Evolutionary conservation across 30 jellyfish, hydroid and myxozoan species (phyloP).

Genomic region (Cassiopea andromeda): DNA sequence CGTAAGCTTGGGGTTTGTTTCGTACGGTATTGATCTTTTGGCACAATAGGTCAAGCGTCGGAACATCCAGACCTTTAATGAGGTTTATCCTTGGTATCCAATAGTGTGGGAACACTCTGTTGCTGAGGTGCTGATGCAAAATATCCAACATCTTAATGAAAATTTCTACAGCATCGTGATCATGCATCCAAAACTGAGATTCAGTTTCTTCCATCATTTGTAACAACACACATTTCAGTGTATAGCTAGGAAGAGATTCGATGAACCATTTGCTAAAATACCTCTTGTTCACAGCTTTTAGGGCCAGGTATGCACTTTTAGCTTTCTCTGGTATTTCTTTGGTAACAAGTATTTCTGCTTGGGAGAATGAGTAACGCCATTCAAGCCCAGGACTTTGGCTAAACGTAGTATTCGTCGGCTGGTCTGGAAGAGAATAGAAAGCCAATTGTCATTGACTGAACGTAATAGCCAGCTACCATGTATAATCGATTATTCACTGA

Average conservation of each 20-base stretch:
- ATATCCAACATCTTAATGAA: slow-evolving; percentile 19
- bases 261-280: slow-evolving; percentile 4
- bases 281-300: slow-evolving; percentile 28
- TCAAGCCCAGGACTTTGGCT: slow-evolving; percentile 50
- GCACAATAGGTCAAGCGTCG: not conserved
- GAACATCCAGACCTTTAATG: not conserved
- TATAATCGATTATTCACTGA: too few species aligned
- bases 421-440: not conserved
- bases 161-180: not conserved
- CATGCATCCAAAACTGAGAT: not conserved
- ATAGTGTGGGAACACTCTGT: slow-evolving; percentile 32
- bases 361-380: slow-evolving; percentile 60
- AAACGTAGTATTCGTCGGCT: slow-evolving; percentile 21
- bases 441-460: not conserved
- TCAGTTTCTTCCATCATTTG: slow-evolving; percentile 30
- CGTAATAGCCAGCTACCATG: too few species aligned
- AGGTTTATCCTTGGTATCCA: slow-evolving; percentile 43
- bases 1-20: slow-evolving; percentile 4
- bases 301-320: slow-evolving; percentile 27
- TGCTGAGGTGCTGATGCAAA: slow-evolving; percentile 1
- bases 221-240: slow-evolving; percentile 22
- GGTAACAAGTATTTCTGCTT: slow-evolving; percentile 39
- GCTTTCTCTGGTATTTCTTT: slow-evolving; percentile 13
- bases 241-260: slow-evolving; percentile 15
- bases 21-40: not conserved